Conservation (phyloP, 2,113 vertebrate species). For the Psittacus erithacus region DNA sequence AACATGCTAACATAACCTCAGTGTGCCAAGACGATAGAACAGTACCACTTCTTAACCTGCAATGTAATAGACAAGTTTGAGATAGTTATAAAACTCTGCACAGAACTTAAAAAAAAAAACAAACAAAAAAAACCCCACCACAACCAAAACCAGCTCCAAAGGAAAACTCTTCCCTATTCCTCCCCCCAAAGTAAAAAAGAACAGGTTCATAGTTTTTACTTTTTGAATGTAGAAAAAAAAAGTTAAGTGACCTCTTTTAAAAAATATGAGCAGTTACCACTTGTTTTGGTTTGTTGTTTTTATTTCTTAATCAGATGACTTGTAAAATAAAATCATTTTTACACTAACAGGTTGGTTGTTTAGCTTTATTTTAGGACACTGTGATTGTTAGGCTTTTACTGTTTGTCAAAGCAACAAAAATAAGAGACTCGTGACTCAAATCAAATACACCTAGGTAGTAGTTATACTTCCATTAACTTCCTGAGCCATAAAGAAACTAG, state of each 20-base stretch:
- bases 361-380: neutral
- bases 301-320: neutral
- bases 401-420: neutral
- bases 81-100: neutral
- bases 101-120: neutral
- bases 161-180: neutral
- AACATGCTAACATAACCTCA: neutral
- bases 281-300: neutral
- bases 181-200: accelerated
- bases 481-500: neutral
- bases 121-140: too few species aligned
- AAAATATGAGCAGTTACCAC: neutral
- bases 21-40: neutral
- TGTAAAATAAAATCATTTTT: neutral
- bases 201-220: neutral
- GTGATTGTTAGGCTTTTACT: neutral
- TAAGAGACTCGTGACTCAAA: neutral
- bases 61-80: neutral
- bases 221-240: neutral
- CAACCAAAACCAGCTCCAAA: neutral
- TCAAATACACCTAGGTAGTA: neutral
- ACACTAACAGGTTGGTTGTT: neutral
- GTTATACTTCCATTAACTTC: neutral
- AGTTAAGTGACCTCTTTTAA: neutral
- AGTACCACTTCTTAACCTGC: neutral